Evolutionary conservation across 1,140 invertebrate species (phyloP), one percentile per base, ranked within the genome.

Genomic region (Macrocentrus cingulum): DNA sequence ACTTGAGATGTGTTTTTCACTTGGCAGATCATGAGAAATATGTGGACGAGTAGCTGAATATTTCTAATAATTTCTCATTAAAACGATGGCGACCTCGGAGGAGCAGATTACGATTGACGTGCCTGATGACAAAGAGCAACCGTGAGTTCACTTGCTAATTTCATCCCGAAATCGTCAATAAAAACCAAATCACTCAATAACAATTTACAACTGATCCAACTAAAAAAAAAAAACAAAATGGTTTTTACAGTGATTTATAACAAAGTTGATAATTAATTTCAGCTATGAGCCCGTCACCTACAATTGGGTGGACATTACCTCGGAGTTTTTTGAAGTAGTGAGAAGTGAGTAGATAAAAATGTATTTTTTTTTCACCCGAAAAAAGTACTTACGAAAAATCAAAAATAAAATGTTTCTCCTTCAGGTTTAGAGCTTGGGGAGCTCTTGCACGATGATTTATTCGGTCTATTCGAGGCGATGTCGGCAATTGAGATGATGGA

Each of bases 401-500:
- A n/a, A n/a, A n/a, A 29, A 19, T 13, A 5, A 18, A 29, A 22
- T 46, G 52, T 44, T 59, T 23, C 56, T 51, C 61, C 23, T 69
- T 25, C 62, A 91, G 92, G 91, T 70, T 75, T 97, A 34, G 82
- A 91, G 65, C 78, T 96, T 36, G 94, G 94, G 13, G 93, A 97
- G 78, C 77, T 97, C 8, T 77, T 95, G 9, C 92, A 96, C 71
- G 92, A 96, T 84, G 89, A 91, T 49, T 75, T 91, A 15, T 95
- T 99, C 85, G 94, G 94, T 0, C 79, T 98, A 15, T 97, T 97
- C 83, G 97, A 99, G 79, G 96, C 96, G 0, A 99, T 99, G 97
- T 97, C 95, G 7, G 97, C 97, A 0, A 98, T 99, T 71, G 97
- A 98, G 79, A 97, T 99, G 92, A 98, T 98, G 96, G 96, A 99